Evolutionary conservation across 2,113 vertebrate species (phyloP), one percentile per base, ranked within the genome.

Genomic region (Pachyramphus minor): DNA sequence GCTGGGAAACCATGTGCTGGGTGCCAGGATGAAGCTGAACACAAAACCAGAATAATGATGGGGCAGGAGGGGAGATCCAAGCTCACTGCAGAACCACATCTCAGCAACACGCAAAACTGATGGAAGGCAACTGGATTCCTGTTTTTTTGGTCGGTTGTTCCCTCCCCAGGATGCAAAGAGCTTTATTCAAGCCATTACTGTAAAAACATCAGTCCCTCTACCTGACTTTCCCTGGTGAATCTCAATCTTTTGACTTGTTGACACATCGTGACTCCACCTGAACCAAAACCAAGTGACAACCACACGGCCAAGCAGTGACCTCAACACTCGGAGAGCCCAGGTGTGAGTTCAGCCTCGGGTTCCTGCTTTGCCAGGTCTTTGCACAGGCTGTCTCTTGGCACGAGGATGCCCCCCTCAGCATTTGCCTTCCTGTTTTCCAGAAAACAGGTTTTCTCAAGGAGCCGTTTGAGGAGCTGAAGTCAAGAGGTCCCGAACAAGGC

Each of bases 1-100:
- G 60, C 55, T 95, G 87, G 66, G 73, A 96, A 98, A 82, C 44
- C 31, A 86, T 91, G 74, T 39, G 47, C 10, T 44, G 47, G 56
- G 31, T 84, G 78, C 64, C 59, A 41, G 60, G 21, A 71, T 50
- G 33, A 79, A 64, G 76, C 49, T 35, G 41, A 75, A 69, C 18
- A 30, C 25, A 80, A 50, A 52, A 45, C 1, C 3, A 21, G 35
- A 67, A 5, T 16, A 81, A 31, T 6, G 44, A 1, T 12, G 19
- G 14, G 20, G 56, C n/a, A 31, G 8, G 27, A 39, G 39, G 16
- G 53, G 5, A 14, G 22, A 68, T 31, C 50, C 37, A 59, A 82
- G 55, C 25, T 13, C 17, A 45, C 23, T 42, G 42, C 42, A 68
- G 37, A 59, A 74, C 31, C 44, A 42, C 27, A 56, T 86, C 87